A percentile compares a stretch with the other conserved stretches of the same genome.
Conservation (phyloP, 1,140 invertebrate genomes). For the Conus ventricosus region DNA sequence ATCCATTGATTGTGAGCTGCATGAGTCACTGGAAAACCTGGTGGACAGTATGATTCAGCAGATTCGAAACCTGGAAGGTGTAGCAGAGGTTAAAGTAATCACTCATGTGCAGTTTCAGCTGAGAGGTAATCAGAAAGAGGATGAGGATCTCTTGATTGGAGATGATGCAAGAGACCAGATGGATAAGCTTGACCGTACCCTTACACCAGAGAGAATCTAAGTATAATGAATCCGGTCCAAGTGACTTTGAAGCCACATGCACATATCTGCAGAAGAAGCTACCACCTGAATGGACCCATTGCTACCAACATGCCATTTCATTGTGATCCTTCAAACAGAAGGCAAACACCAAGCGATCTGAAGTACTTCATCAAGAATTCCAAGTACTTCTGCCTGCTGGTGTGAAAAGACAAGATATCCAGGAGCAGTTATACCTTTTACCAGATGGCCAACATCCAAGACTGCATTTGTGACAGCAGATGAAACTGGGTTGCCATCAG, state of each 20-base stretch:
- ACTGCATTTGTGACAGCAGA: neutral
- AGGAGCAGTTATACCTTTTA: neutral
- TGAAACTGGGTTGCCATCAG: neutral
- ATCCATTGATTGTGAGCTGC: neutral
- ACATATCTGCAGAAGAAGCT: neutral
- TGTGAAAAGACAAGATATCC: neutral
- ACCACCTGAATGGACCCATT: neutral
- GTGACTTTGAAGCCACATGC: neutral
- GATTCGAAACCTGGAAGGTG: neutral
- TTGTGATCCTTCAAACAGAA: neutral
- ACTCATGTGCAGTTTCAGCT: neutral
- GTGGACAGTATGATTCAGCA: neutral
- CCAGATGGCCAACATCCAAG: neutral
- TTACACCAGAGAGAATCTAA: neutral
- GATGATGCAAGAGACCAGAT: neutral
- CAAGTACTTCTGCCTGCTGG: neutral
- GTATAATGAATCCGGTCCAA: neutral
- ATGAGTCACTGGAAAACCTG: neutral
- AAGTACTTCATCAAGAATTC: neutral
- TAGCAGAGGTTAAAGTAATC: neutral
- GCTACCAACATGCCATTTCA: neutral
- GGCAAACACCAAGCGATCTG: neutral
- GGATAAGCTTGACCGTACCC: neutral
- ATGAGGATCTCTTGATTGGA: slow-evolving; percentile 17
- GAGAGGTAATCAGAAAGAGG: neutral